Percentiles rank a stretch among this genome's conserved stretches.
These are phyloP conservation scores for Habroteleia sp. DNA, from an alignment of 2,888 invertebrate species.

Conservation along the genomic window DNA sequence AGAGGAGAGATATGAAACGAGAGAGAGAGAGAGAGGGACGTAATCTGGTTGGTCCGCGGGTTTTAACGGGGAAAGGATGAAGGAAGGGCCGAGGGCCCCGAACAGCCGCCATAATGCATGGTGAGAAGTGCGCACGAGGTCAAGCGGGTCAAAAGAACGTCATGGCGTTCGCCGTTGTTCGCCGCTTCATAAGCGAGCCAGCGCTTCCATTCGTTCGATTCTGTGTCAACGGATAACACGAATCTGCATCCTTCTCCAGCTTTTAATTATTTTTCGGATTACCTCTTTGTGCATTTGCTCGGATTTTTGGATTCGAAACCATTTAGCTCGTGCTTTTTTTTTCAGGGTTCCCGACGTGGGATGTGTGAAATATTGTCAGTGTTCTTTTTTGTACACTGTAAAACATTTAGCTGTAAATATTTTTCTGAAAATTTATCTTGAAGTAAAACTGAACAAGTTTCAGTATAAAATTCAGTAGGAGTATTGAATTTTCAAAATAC, in stretches of 20 bases:
- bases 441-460: no score
- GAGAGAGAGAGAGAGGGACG: constrained; percentile 70
- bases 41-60: constrained; percentile 77
- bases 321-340: no score
- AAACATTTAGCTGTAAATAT: no score
- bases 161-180: constrained; percentile 75
- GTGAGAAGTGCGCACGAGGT: constrained; percentile 79
- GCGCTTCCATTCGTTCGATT: constrained; percentile 45
- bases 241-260: not conserved
- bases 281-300: no score
- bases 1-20: constrained; percentile 69
- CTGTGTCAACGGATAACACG: constrained; percentile 26
- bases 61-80: constrained; percentile 77
- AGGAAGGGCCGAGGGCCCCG: constrained; percentile 76
- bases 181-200: constrained; percentile 56
- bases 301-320: no score
- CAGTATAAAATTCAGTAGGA: no score
- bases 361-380: no score
- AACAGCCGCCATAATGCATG: constrained; percentile 79
- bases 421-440: no score
- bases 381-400: no score
- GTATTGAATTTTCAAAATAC: no score
- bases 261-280: not conserved
- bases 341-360: no score
- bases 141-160: constrained; percentile 79